Conservation (phyloP, 2,113 vertebrate genomes). For the Sciurus niger region DNA sequence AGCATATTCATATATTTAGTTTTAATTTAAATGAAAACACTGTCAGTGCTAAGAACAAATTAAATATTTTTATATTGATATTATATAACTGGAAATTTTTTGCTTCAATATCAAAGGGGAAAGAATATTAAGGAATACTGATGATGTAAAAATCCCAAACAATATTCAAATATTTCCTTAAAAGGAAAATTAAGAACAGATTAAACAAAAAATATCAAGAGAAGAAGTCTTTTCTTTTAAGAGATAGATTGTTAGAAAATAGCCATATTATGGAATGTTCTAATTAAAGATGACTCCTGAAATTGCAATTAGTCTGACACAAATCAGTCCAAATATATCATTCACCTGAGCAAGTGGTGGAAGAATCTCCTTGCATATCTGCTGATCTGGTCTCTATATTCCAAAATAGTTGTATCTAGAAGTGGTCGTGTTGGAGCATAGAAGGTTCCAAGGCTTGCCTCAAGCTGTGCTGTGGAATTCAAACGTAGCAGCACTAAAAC, state of each 20-base stretch:
- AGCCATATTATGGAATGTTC: constrained; percentile 71
- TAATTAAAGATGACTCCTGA: constrained; percentile 69
- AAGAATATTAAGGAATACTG: constrained; percentile 73
- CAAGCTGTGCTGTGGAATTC: constrained; percentile 94
- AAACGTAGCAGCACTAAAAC: constrained; percentile 87
- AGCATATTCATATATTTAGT: constrained; percentile 64
- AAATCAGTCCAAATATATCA: constrained; percentile 75
- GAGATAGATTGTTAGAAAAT: constrained; percentile 78
- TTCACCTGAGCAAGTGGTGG: constrained; percentile 99
- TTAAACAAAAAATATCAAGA: constrained; percentile 84
- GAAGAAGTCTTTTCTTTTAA: constrained; percentile 75
- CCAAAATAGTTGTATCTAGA: constrained; percentile 92
- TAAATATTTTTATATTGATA: constrained; percentile 48
- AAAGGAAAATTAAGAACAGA: constrained; percentile 82
- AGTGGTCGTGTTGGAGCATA: constrained; percentile 94
- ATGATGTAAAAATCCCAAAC: constrained; percentile 77
- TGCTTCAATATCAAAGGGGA: constrained; percentile 76
- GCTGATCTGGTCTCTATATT: constrained; percentile 95
- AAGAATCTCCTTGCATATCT: constrained; percentile 97
- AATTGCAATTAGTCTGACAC: constrained; percentile 81
- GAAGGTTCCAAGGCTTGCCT: constrained; percentile 96
- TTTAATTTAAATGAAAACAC: constrained; percentile 65
- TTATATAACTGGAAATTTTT: constrained; percentile 53
- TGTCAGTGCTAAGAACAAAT: constrained; percentile 9
- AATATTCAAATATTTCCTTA: constrained; percentile 78